Conservation (phyloP, 2,888 invertebrate species). For the Neocrepidodera transversa region DNA sequence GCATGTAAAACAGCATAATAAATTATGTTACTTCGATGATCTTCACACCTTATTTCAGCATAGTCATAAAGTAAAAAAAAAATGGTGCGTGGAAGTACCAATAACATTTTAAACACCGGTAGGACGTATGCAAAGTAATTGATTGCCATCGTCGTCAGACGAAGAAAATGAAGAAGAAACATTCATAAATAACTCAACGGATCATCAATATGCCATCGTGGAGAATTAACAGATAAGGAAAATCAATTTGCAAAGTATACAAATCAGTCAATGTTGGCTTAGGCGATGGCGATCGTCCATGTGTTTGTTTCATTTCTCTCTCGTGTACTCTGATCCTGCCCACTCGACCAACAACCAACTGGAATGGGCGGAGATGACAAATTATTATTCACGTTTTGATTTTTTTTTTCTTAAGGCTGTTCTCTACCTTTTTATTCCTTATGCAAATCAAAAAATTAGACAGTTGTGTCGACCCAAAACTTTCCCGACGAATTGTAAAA, state of each 20-base stretch:
- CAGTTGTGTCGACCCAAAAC: no score
- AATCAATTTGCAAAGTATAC: conserved; percentile 32
- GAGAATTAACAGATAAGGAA: conserved; percentile 30
- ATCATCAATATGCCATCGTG: conserved; percentile 30
- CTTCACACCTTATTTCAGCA: not conserved
- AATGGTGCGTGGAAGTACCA: conserved; percentile 2
- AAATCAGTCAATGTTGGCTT: conserved; percentile 32
- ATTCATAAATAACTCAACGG: conserved; percentile 29
- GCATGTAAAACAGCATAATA: no score
- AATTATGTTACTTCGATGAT: not conserved
- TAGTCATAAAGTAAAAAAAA: not conserved
- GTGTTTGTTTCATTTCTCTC: conserved; percentile 20
- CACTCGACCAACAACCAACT: conserved; percentile 16
- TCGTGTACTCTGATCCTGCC: conserved; percentile 9
- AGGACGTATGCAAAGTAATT: conserved; percentile 12
- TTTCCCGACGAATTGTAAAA: no score
- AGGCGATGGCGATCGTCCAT: conserved; percentile 11
- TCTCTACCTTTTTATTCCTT: no score
- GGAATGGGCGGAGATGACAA: conserved; percentile 14
- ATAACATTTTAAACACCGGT: not conserved
- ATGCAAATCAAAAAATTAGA: no score
- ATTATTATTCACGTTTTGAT: no score
- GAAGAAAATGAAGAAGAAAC: conserved; percentile 4
- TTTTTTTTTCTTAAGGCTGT: no score
- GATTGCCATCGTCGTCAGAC: not conserved